phyloP scores from a whole-genome alignment of 92 coral and sea anemone genomes.

The Nematostella vectensis region DNA sequence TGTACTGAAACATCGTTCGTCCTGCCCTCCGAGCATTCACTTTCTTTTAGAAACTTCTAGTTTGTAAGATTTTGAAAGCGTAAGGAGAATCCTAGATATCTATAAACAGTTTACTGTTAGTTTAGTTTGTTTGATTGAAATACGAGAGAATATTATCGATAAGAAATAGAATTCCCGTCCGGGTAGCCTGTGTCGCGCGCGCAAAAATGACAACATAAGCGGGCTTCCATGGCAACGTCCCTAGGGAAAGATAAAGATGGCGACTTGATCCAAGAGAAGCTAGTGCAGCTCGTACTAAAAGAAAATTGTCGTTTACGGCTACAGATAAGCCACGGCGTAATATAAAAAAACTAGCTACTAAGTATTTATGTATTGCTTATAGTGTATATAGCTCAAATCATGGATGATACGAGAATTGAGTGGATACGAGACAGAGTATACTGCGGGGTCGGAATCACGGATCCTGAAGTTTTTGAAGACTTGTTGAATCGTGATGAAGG shows the following conservation, averaged over 20 bases:
- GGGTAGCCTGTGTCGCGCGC: slow-evolving; percentile 23
- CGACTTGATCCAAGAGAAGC: slow-evolving; percentile 7
- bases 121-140: no score
- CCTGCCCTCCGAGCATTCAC: no score
- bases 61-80: no score
- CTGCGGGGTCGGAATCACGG: slow-evolving; percentile 84
- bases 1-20: no score
- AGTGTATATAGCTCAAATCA: slow-evolving; percentile 7
- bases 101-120: no score
- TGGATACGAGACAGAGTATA: slow-evolving; percentile 94
- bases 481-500: slow-evolving; percentile 92
- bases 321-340: no score
- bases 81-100: no score
- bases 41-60: no score
- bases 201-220: slow-evolving; percentile 2
- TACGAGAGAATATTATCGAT: no score
- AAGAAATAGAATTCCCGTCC: not conserved
- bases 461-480: slow-evolving; percentile 96
- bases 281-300: not conserved
- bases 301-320: no score
- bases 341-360: not conserved
- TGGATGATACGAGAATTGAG: slow-evolving; percentile 97
- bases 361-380: not conserved
- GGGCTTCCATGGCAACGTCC: slow-evolving; percentile 17
- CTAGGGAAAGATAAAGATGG: slow-evolving; percentile 22